These are phyloP conservation scores for Corydoras maculifer DNA, from an alignment of 2,113 vertebrate species.

Conservation along the genomic window DNA sequence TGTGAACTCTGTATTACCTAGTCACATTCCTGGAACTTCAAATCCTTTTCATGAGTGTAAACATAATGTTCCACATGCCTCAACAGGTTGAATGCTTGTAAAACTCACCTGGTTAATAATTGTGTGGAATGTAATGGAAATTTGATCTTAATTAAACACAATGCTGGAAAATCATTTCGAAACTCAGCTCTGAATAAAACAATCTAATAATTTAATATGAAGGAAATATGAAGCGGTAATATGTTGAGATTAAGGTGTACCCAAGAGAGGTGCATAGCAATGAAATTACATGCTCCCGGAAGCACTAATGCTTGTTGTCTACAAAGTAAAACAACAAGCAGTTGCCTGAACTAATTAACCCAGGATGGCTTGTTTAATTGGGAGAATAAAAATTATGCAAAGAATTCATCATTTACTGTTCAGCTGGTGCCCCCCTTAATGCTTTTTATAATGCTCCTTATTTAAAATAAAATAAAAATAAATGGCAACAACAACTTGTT, in stretches of 20 bases:
- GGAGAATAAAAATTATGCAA: slow-evolving; percentile 24
- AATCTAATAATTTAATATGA: slow-evolving; percentile 29
- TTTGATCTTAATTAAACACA: slow-evolving; percentile 38
- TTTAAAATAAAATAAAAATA: slow-evolving; percentile 12
- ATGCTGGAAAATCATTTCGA: slow-evolving; percentile 18
- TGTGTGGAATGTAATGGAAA: slow-evolving; percentile 11
- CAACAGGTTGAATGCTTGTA: background rate
- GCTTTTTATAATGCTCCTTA: slow-evolving; percentile 7
- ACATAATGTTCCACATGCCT: background rate
- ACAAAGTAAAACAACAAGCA: slow-evolving; percentile 41
- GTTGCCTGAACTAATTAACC: slow-evolving; percentile 43
- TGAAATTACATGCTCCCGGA: slow-evolving; percentile 37
- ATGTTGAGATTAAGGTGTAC: slow-evolving; percentile 24
- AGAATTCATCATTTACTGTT: slow-evolving; percentile 11
- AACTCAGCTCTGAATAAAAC: slow-evolving; percentile 32
- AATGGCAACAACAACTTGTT: slow-evolving; percentile 20
- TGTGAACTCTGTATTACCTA: too few species aligned
- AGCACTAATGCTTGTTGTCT: slow-evolving; percentile 30
- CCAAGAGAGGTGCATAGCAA: slow-evolving; percentile 33
- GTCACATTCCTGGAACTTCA: background rate
- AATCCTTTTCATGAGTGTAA: background rate
- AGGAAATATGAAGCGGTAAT: slow-evolving; percentile 26
- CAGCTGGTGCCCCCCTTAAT: background rate
- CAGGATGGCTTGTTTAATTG: slow-evolving; percentile 30
- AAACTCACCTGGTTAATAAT: slow-evolving; percentile 15